Percentiles rank a stretch among this genome's conserved stretches.
phyloP scores from a whole-genome alignment of 1,140 invertebrate genomes.

The Drosophila sucinea region DNA sequence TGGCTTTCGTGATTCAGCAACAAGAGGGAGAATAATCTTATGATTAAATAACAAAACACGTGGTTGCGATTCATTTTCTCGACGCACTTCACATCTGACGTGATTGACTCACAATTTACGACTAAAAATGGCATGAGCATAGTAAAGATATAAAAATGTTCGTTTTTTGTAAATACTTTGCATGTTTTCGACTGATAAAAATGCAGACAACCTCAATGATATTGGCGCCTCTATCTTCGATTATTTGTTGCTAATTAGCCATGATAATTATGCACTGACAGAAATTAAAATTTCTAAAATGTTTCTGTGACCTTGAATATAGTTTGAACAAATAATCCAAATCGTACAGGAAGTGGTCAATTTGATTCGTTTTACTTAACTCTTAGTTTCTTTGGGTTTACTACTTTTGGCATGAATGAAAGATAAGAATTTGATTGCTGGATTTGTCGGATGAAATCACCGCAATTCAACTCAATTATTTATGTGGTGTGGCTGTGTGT shows the following conservation, averaged over 20 bases:
- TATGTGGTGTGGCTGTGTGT: background rate
- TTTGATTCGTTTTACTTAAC: background rate
- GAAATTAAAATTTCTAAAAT: background rate
- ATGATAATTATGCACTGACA: slow-evolving; percentile 25
- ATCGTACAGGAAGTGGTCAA: too few species aligned
- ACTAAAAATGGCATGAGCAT: background rate
- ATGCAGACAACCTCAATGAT: slow-evolving; percentile 2
- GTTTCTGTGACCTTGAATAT: too few species aligned
- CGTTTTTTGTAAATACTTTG: slow-evolving; percentile 22
- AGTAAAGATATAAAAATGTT: slow-evolving; percentile 10
- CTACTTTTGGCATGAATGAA: background rate
- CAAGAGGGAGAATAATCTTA: slow-evolving; percentile 16
- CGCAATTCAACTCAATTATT: slow-evolving; percentile 2
- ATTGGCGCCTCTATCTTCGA: slow-evolving; percentile 35
- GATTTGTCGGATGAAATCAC: background rate
- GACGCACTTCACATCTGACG: background rate
- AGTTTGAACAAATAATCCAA: too few species aligned
- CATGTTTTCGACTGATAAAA: slow-evolving; percentile 42
- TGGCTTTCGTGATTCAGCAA: background rate
- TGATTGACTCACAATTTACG: slow-evolving; percentile 12
- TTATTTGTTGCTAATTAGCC: slow-evolving; percentile 32
- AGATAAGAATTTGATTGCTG: background rate
- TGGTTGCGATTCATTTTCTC: slow-evolving; percentile 25
- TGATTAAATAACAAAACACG: background rate
- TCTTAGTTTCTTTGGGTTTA: background rate